Evolutionary conservation across 2,113 vertebrate species (phyloP).

Genomic region (Gobiocypris rarus): DNA sequence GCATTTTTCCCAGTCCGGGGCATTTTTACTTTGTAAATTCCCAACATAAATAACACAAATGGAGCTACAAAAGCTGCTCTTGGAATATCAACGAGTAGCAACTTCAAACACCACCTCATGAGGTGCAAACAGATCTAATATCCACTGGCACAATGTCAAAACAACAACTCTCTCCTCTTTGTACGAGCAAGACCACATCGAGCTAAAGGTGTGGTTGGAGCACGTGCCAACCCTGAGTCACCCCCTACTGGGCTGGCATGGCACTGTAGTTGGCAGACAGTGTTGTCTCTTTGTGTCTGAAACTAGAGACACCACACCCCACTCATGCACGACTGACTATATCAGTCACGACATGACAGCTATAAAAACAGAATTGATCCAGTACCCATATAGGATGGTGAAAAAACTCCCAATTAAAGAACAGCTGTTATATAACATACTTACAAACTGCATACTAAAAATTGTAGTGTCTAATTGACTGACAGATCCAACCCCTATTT

Average conservation of each 20-base stretch:
- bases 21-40: constrained; percentile 14
- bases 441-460: neutral
- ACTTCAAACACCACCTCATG: neutral
- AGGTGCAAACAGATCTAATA: neutral
- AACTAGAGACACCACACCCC: constrained; percentile 14
- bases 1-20: too few relatives aligned
- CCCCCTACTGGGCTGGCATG: constrained; percentile 35
- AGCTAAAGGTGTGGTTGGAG: neutral
- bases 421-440: constrained; percentile 6
- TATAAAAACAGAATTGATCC: constrained; percentile 21
- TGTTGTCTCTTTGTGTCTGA: constrained; percentile 43
- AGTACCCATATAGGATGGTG: neutral
- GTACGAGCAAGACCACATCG: neutral
- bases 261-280: constrained; percentile 29
- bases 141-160: neutral
- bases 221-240: neutral
- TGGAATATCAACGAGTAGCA: neutral
- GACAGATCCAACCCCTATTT: neutral
- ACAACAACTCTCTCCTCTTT: neutral
- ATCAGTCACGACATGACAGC: constrained; percentile 10
- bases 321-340: constrained; percentile 14
- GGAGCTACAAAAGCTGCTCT: neutral
- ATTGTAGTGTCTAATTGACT: neutral
- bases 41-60: neutral
- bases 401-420: constrained; percentile 11